phyloP scores from a whole-genome alignment of 2,797 vertebrate species.

The Ceryle rudis region DNA sequence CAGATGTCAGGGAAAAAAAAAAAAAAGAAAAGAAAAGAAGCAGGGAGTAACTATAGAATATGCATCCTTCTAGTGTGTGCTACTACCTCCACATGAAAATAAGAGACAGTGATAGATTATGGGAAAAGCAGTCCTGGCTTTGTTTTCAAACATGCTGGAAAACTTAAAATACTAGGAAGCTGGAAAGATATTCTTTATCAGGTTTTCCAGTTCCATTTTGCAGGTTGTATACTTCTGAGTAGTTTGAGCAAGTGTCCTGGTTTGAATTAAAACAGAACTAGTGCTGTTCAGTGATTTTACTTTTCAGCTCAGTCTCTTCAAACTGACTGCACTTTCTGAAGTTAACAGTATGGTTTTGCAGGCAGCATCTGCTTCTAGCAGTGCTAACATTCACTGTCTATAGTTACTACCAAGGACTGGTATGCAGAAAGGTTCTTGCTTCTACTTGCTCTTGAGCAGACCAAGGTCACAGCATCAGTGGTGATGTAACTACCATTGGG shows the following conservation, averaged over 20 bases:
- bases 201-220: not conserved
- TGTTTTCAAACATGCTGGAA: not conserved
- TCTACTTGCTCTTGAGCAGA: not conserved
- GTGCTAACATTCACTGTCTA: not conserved
- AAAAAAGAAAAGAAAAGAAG: not conserved
- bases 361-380: not conserved
- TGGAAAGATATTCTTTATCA: not conserved
- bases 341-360: not conserved
- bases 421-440: not conserved
- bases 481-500: too few relatives aligned
- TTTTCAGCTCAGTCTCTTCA: not conserved
- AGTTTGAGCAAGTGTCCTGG: not conserved
- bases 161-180: not conserved
- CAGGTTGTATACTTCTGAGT: not conserved
- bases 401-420: not conserved
- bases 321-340: too few relatives aligned
- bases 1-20: not conserved
- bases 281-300: not conserved
- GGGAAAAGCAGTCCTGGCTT: not conserved
- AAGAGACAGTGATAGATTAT: not conserved
- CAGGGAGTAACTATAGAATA: accelerated
- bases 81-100: not conserved
- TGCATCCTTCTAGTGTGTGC: not conserved
- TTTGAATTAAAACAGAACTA: not conserved
- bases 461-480: not conserved